A percentile compares a stretch with the other conserved stretches of the same genome.
phyloP scores from a whole-genome alignment of 2,888 invertebrate genomes.

The Bugula neritina region DNA sequence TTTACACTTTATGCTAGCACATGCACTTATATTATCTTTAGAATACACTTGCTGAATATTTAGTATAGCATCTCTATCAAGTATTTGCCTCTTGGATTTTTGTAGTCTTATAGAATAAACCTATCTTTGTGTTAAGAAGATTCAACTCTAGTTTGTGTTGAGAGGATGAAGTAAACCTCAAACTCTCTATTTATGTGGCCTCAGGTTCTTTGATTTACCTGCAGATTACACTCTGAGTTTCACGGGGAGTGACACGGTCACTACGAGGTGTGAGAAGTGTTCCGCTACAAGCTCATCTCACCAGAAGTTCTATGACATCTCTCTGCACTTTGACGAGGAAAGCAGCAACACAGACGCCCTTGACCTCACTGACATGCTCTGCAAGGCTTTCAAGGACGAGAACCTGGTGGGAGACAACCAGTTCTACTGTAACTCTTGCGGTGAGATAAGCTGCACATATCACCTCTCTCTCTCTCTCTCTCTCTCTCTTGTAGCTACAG shows the following conservation, averaged over 20 bases:
- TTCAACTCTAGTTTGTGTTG: no score
- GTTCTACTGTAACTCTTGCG: constrained; percentile 74
- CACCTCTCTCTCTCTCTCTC: neutral
- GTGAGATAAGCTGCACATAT: constrained; percentile 34
- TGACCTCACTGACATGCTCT: constrained; percentile 68
- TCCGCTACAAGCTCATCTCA: constrained; percentile 66
- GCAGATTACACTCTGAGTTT: neutral
- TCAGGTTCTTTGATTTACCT: no score
- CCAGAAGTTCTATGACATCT: constrained; percentile 73
- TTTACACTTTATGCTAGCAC: no score
- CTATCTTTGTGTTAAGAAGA: no score
- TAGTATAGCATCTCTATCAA: no score
- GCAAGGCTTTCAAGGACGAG: constrained; percentile 72
- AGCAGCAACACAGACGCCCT: constrained; percentile 32
- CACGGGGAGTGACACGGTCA: constrained; percentile 17
- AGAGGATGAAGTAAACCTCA: no score
- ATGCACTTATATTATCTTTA: no score
- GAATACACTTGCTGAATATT: no score
- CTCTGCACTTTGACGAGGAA: constrained; percentile 50
- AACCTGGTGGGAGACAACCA: constrained; percentile 72
- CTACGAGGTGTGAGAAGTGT: constrained; percentile 65
- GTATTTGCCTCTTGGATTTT: no score
- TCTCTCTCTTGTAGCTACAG: no score
- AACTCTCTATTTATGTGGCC: no score
- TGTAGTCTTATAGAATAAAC: no score